Percentiles rank a stretch among this genome's conserved stretches.
phyloP scores from a whole-genome alignment of 2,888 invertebrate genomes.

The Chironomus riparius region DNA sequence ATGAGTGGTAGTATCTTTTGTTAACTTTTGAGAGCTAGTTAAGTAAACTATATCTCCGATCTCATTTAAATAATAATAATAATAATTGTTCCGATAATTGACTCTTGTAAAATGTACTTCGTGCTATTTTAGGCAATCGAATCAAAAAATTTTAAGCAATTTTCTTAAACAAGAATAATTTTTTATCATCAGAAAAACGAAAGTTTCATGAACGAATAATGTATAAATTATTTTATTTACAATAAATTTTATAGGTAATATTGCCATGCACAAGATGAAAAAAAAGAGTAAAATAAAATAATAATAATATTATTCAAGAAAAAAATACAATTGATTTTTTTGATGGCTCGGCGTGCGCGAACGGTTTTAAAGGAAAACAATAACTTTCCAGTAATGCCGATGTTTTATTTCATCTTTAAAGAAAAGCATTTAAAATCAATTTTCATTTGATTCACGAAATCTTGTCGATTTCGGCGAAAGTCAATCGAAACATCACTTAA shows the following conservation, averaged over 20 bases:
- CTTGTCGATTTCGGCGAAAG: constrained; percentile 21
- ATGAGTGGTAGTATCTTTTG: too few species aligned
- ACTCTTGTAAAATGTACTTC: too few species aligned
- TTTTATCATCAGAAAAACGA: not conserved
- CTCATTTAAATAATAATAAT: too few species aligned
- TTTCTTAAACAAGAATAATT: not conserved
- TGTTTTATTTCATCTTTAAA: not conserved
- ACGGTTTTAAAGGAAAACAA: not conserved
- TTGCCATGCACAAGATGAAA: not conserved
- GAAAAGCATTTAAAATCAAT: constrained; percentile 5
- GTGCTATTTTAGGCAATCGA: too few species aligned
- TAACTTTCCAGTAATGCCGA: constrained; percentile 1
- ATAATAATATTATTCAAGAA: not conserved
- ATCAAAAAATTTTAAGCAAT: too few species aligned
- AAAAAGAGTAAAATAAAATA: not conserved
- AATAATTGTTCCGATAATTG: too few species aligned
- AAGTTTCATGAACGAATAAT: not conserved
- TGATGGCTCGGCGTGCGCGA: constrained; percentile 2
- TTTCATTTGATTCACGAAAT: constrained; percentile 19
- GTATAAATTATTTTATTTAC: not conserved
- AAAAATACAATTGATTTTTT: not conserved
- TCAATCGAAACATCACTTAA: constrained; percentile 6
- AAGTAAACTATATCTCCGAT: too few species aligned
- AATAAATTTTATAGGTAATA: too few species aligned
- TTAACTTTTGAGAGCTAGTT: too few species aligned